phyloP scores from a whole-genome alignment of 2,113 vertebrate species.

The Ciconia boyciana region DNA sequence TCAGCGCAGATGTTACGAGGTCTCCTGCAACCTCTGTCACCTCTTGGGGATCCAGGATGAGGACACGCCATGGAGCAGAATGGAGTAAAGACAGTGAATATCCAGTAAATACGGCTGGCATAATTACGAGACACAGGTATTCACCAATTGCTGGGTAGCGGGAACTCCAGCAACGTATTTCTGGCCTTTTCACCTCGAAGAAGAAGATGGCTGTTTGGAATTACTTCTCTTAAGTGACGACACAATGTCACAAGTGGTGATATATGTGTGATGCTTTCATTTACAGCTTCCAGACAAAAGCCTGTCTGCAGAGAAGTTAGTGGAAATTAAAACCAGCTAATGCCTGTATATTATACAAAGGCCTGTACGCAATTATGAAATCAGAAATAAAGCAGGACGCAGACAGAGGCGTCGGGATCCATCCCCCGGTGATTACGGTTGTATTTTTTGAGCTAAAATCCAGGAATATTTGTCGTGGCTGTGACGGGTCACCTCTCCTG shows the following conservation, averaged over 20 bases:
- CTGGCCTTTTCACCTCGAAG: neutral
- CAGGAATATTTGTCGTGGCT: neutral
- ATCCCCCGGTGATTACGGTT: fast-evolving
- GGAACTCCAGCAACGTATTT: neutral
- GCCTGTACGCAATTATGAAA: neutral
- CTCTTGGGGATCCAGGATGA: neutral
- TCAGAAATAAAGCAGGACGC: neutral
- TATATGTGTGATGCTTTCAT: neutral
- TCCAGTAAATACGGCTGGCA: fast-evolving
- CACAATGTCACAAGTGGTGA: neutral
- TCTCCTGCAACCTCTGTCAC: neutral
- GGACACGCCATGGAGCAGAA: fast-evolving
- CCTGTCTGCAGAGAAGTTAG: neutral
- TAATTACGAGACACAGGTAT: neutral
- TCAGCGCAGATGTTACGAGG: fast-evolving
- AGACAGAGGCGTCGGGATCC: neutral
- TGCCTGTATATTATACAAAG: neutral
- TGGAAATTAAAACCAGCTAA: neutral
- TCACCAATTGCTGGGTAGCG: neutral
- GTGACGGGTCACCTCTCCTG: fast-evolving
- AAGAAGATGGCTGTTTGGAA: neutral
- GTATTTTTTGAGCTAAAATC: neutral
- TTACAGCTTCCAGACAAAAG: neutral
- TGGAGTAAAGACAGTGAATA: neutral
- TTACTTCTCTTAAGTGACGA: neutral